Percentiles rank a stretch among this genome's conserved stretches.
Conservation (phyloP, 2,888 invertebrate genomes). For the Amphipoea oculea region DNA sequence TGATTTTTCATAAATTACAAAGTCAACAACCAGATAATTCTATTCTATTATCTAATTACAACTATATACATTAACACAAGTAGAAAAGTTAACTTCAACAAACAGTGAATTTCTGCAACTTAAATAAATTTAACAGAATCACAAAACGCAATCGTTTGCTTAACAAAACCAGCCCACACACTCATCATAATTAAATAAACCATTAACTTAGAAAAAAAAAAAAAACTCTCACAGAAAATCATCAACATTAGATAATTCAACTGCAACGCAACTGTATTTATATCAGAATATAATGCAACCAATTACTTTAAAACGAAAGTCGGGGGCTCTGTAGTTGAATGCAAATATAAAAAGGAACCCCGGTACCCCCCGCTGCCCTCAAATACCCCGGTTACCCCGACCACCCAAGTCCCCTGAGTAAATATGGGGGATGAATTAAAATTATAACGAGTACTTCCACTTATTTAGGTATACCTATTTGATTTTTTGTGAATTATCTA, state of each 20-base stretch:
- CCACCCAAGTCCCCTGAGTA: constrained; percentile 69
- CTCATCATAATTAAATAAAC: constrained; percentile 14
- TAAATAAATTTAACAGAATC: neutral
- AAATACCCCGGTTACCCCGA: constrained; percentile 52
- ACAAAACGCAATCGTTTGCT: neutral
- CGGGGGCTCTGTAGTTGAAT: constrained; percentile 77
- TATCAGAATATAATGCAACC: constrained; percentile 78
- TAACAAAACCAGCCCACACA: neutral
- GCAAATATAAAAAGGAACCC: constrained; percentile 76
- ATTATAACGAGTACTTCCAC: constrained; percentile 77
- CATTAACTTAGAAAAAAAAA: constrained; percentile 4
- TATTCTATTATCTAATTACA: too few species aligned
- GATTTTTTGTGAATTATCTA: constrained; percentile 34
- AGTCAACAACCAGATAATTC: neutral
- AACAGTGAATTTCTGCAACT: neutral
- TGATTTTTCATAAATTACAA: neutral
- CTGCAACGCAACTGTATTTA: constrained; percentile 59
- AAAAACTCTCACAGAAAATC: neutral
- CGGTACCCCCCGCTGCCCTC: constrained; percentile 21
- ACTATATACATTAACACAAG: too few species aligned
- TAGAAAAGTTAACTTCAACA: neutral
- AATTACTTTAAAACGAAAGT: constrained; percentile 87
- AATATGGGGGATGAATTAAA: constrained; percentile 77
- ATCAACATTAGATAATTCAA: constrained; percentile 38
- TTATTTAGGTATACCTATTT: constrained; percentile 50